These are phyloP conservation scores for Agrochola litura DNA, from an alignment of 2,888 invertebrate genomes.

Conservation along the genomic window DNA sequence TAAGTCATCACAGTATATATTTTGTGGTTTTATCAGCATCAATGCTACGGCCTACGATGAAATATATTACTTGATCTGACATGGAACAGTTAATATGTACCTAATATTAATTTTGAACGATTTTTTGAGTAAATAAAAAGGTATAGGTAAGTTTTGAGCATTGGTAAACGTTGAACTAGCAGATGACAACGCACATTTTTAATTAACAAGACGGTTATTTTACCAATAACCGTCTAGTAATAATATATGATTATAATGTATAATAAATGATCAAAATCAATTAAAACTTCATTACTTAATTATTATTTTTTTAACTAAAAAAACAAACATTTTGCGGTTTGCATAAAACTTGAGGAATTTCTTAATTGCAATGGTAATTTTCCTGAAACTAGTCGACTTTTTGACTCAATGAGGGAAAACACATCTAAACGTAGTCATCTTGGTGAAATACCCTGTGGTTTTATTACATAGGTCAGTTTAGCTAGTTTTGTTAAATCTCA, in stretches of 20 bases:
- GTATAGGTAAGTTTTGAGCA: background rate
- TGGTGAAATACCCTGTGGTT: background rate
- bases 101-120: background rate
- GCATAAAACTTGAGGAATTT: constrained; percentile 18
- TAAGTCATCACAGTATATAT: background rate
- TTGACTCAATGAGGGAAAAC: constrained; percentile 1
- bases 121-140: background rate
- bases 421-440: background rate
- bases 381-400: constrained; percentile 1
- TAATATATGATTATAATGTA: no score
- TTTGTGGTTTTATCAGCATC: background rate
- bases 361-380: constrained; percentile 10
- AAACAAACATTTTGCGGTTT: background rate
- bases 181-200: background rate
- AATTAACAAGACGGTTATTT: background rate
- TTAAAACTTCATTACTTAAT: background rate
- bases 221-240: no score
- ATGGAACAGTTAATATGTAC: background rate
- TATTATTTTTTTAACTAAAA: background rate
- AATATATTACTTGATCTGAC: background rate
- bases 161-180: background rate
- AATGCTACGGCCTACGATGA: background rate
- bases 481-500: background rate
- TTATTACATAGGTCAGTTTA: background rate
- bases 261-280: background rate